These are phyloP conservation scores for Helicoverpa assulta DNA, from an alignment of 2,888 invertebrate species.

Conservation along the genomic window DNA sequence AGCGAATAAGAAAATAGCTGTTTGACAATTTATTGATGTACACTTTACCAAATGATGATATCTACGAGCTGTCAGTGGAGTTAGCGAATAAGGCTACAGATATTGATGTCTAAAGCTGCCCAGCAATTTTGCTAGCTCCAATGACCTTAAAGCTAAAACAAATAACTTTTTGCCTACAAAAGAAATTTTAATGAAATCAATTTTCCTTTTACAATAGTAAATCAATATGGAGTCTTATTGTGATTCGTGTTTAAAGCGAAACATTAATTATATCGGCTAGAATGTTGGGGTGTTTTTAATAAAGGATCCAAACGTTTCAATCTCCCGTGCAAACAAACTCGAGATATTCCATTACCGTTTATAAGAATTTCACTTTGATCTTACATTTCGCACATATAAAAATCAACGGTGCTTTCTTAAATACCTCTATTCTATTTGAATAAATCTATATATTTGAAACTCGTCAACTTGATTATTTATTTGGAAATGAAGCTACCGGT, in stretches of 20 bases:
- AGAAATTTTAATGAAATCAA: no score
- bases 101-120: background rate
- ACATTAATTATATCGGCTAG: conserved; percentile 14
- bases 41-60: no score
- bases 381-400: background rate
- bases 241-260: background rate
- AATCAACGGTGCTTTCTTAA: background rate
- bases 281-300: conserved; percentile 24
- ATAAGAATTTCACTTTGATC: conserved; percentile 6
- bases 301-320: conserved; percentile 24
- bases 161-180: background rate
- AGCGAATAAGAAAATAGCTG: no score
- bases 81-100: no score
- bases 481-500: background rate
- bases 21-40: no score
- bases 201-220: no score
- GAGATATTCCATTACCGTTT: conserved; percentile 38
- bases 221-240: no score
- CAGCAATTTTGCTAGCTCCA: background rate
- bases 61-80: no score
- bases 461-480: background rate
- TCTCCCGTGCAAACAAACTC: background rate
- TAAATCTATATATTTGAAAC: background rate
- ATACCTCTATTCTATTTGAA: background rate
- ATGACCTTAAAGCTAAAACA: background rate